Percentiles rank a stretch among this genome's conserved stretches.
These are phyloP conservation scores for Gryllus longicercus DNA, from an alignment of 2,888 invertebrate genomes.

Conservation along the genomic window DNA sequence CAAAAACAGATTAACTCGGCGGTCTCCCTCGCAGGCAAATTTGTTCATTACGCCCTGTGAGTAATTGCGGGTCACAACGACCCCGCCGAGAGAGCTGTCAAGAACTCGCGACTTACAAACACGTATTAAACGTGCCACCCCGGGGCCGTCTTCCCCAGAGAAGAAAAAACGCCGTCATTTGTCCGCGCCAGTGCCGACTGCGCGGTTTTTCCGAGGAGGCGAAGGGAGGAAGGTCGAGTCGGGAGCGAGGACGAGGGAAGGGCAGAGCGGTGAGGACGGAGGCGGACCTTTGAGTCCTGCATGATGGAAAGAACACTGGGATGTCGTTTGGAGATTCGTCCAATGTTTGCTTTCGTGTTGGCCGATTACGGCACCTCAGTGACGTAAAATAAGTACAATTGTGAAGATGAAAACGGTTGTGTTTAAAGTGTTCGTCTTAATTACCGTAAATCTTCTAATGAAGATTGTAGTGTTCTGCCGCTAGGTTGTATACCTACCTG, in stretches of 20 bases:
- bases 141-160: background rate
- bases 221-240: background rate
- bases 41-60: background rate
- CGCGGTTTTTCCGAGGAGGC: background rate
- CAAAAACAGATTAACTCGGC: slow-evolving; percentile 4
- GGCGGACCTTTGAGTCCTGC: too few relatives aligned
- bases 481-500: too few relatives aligned
- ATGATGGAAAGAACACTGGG: too few relatives aligned
- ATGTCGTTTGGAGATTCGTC: too few relatives aligned
- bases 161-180: background rate
- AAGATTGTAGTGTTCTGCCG: too few relatives aligned
- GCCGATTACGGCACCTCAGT: too few relatives aligned
- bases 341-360: too few relatives aligned
- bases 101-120: background rate
- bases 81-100: background rate
- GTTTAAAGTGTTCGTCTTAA: too few relatives aligned
- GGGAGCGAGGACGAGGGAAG: background rate
- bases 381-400: too few relatives aligned
- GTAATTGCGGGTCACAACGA: background rate
- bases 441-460: too few relatives aligned
- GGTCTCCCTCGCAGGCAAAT: background rate
- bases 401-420: too few relatives aligned
- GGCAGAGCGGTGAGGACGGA: too few relatives aligned
- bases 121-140: background rate
- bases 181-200: background rate